A percentile compares a stretch with the other conserved stretches of the same genome.
Evolutionary conservation across 2,888 invertebrate species (phyloP).

Genomic region (Aelia acuminata): DNA sequence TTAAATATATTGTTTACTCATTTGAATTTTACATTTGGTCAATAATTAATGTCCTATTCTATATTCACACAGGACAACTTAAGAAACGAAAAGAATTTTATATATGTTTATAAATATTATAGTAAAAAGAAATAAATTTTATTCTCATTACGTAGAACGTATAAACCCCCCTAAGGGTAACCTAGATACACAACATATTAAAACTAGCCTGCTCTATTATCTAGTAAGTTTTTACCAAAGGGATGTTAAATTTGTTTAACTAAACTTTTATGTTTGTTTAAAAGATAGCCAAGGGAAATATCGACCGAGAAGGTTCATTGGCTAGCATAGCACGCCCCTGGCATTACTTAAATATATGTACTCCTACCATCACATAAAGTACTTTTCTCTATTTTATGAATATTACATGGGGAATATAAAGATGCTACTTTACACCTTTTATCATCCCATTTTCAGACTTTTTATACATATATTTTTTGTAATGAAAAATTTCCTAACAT

Average conservation of each 20-base stretch:
- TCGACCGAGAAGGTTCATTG: not conserved
- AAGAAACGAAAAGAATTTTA: too few relatives aligned
- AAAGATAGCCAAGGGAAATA: not conserved
- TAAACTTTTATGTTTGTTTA: slow-evolving; percentile 25
- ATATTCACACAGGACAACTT: too few relatives aligned
- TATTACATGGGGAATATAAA: slow-evolving; percentile 30
- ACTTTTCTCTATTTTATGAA: slow-evolving; percentile 15
- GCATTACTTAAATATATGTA: slow-evolving; percentile 38
- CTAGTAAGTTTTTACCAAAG: not conserved
- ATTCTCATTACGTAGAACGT: not conserved
- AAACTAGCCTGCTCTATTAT: not conserved
- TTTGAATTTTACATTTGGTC: too few relatives aligned
- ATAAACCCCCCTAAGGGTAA: not conserved
- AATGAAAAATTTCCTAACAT: not conserved
- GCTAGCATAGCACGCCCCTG: not conserved
- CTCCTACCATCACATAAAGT: slow-evolving; percentile 12
- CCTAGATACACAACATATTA: not conserved
- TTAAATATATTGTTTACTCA: too few relatives aligned
- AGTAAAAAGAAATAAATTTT: too few relatives aligned
- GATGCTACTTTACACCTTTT: slow-evolving; percentile 10
- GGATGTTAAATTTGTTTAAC: not conserved
- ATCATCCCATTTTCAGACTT: not conserved
- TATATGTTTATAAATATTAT: too few relatives aligned
- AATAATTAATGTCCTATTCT: too few relatives aligned
- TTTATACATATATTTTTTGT: not conserved